Conservation (phyloP, 2,797 vertebrate genomes). For the Melanogrammus aeglefinus region DNA sequence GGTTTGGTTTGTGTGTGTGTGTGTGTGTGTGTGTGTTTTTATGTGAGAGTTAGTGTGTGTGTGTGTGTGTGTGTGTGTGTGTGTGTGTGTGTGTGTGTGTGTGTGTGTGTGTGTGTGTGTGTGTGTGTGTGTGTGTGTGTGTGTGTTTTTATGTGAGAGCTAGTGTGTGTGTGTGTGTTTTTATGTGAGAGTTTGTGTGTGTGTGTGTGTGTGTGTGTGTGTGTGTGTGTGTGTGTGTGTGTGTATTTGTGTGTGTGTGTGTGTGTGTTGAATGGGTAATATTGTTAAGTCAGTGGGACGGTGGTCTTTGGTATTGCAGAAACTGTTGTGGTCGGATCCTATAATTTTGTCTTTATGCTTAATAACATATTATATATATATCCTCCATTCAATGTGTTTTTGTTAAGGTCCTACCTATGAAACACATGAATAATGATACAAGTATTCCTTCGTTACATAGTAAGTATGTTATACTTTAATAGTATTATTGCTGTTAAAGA, state of each 20-base stretch:
- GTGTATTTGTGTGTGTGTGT: slow-evolving; percentile 24
- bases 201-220: no score
- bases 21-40: slow-evolving; percentile 3
- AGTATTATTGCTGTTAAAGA: no score
- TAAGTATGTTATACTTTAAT: no score
- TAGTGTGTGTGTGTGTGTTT: neutral
- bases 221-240: no score
- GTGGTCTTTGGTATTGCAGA: neutral
- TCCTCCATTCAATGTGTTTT: no score
- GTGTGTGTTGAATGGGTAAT: slow-evolving; percentile 17
- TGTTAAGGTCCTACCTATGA: no score
- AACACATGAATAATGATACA: no score
- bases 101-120: slow-evolving; percentile 26
- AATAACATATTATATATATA: neutral
- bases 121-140: slow-evolving; percentile 23
- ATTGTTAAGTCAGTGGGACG: slow-evolving; percentile 10
- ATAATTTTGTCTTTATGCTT: neutral
- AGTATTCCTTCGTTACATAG: no score
- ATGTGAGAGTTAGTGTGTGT: no score
- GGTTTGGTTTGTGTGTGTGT: slow-evolving; percentile 21
- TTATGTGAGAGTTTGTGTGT: no score
- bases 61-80: no score
- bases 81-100: no score
- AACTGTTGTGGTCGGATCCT: neutral
- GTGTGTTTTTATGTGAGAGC: neutral